Evolutionary conservation across 1,140 invertebrate species (phyloP).

Genomic region (Heterodera carotae): DNA sequence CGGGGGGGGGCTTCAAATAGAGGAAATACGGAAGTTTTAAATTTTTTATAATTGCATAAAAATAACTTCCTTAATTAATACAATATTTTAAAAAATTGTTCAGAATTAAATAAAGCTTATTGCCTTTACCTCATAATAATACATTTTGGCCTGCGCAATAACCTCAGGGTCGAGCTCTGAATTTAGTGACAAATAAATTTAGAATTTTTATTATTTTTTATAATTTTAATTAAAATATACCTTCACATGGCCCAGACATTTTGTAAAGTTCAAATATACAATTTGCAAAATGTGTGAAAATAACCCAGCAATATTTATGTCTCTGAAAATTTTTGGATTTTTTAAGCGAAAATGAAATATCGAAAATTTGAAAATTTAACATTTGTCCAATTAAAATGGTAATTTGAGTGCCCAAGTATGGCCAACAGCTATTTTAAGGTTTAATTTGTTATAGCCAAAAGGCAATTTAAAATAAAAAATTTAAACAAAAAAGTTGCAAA

Average conservation of each 20-base stretch:
- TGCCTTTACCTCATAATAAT: conserved; percentile 13
- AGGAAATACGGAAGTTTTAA: not conserved
- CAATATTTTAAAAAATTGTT: not conserved
- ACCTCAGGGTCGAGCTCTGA: conserved; percentile 21
- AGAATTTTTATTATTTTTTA: conserved; percentile 6
- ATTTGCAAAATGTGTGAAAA: not conserved
- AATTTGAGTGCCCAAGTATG: too few species aligned
- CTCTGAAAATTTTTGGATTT: not conserved
- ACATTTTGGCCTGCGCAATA: conserved; percentile 19
- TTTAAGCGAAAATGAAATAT: too few species aligned
- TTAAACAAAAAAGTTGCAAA: too few species aligned
- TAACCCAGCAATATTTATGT: not conserved
- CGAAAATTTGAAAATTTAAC: too few species aligned
- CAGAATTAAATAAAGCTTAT: not conserved
- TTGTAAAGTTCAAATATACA: not conserved
- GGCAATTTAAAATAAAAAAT: too few species aligned
- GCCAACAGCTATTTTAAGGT: too few species aligned
- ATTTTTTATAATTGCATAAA: not conserved
- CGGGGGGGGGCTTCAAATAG: too few species aligned
- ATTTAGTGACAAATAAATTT: not conserved
- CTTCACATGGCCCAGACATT: not conserved
- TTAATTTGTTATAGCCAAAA: too few species aligned
- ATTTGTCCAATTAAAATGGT: too few species aligned
- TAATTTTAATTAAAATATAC: conserved; percentile 9
- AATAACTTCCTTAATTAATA: too few species aligned